Conservation (phyloP, 2,888 invertebrate species). For the Brenthis ino region DNA sequence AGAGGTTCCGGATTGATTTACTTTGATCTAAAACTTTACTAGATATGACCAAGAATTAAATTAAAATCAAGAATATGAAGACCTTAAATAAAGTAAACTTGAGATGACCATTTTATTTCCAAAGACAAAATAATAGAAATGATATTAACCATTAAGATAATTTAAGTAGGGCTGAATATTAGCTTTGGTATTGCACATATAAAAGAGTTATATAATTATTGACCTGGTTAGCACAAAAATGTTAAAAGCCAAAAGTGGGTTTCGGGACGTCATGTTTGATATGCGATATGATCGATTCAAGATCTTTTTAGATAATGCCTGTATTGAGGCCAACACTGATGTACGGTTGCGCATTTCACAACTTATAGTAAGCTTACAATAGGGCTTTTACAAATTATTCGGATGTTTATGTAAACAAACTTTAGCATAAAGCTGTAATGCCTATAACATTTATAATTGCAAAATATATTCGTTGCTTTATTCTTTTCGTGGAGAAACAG, state of each 20-base stretch:
- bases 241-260: slow-evolving; percentile 43
- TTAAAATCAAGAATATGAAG: no score
- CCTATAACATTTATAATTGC: no score
- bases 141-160: no score
- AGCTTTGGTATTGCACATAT: background rate
- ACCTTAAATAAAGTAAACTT: no score
- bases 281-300: slow-evolving; percentile 53
- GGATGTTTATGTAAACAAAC: background rate
- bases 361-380: slow-evolving; percentile 1
- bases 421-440: no score
- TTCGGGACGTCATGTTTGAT: slow-evolving; percentile 57
- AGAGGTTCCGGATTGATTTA: no score
- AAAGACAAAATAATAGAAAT: no score
- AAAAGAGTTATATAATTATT: slow-evolving; percentile 5
- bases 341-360: slow-evolving; percentile 47
- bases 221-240: slow-evolving; percentile 20
- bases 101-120: no score
- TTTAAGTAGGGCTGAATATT: background rate
- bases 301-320: slow-evolving; percentile 63
- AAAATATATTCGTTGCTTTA: no score
- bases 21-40: no score
- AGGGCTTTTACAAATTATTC: slow-evolving; percentile 9
- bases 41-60: no score
- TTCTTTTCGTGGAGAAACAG: no score
- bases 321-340: slow-evolving; percentile 57